Conservation (phyloP, 1,140 invertebrate genomes). For the Meloidogyne hapla region DNA sequence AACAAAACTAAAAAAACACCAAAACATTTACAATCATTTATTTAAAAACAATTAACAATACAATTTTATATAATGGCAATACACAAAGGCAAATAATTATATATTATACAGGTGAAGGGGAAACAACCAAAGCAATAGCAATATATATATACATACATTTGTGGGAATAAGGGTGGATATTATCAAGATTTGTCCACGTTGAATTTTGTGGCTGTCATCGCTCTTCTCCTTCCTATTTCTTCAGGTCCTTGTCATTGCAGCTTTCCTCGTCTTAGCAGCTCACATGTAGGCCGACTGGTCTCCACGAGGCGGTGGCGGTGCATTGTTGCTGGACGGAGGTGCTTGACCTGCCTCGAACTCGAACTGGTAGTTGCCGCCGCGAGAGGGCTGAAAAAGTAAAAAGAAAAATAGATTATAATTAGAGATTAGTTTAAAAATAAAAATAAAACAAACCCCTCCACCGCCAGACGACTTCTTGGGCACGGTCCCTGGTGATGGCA, state of each 20-base stretch:
- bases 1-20: no score
- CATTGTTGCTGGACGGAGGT: background rate
- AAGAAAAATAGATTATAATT: background rate
- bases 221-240: background rate
- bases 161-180: background rate
- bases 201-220: background rate
- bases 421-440: background rate
- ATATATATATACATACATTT: background rate
- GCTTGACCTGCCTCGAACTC: background rate
- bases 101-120: background rate
- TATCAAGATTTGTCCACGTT: background rate
- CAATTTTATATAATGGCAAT: background rate
- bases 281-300: slow-evolving; percentile 1
- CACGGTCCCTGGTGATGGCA: background rate
- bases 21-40: background rate
- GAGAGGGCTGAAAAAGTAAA: background rate
- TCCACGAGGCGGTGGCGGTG: background rate
- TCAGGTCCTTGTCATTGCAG: background rate
- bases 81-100: background rate
- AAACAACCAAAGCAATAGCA: background rate
- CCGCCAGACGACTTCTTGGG: background rate
- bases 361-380: background rate
- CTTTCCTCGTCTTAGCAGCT: background rate
- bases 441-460: background rate
- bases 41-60: background rate